A percentile compares a stretch with the other conserved stretches of the same genome.
Evolutionary conservation across 2,113 vertebrate species (phyloP).

Genomic region (Stercorarius parasiticus): DNA sequence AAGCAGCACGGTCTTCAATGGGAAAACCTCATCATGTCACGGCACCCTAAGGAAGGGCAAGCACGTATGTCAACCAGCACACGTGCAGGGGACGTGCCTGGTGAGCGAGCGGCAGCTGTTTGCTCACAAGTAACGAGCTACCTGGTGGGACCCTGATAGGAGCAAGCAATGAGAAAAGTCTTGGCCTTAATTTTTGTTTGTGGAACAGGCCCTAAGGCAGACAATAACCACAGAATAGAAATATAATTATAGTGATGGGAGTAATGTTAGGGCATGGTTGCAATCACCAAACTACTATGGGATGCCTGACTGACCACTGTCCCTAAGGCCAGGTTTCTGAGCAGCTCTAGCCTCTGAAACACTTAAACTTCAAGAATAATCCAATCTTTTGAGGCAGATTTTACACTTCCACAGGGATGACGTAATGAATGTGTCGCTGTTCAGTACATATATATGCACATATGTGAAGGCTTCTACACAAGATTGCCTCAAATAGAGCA

Average conservation of each 20-base stretch:
- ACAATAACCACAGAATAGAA: not conserved
- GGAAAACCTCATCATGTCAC: not conserved
- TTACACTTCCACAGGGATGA: not conserved
- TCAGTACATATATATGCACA: not conserved
- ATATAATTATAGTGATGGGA: not conserved
- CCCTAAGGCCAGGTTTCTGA: not conserved
- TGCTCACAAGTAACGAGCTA: not conserved
- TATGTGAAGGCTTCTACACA: not conserved
- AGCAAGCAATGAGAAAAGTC: not conserved
- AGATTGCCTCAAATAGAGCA: not conserved
- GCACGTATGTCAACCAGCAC: not conserved
- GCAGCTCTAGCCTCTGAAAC: not conserved
- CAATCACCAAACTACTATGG: not conserved
- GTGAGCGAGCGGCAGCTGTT: not conserved
- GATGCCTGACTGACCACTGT: not conserved
- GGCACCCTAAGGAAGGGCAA: not conserved
- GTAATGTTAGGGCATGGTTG: not conserved
- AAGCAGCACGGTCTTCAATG: not conserved
- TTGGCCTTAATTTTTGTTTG: not conserved
- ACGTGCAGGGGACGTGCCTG: fast-evolving
- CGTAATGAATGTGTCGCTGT: not conserved
- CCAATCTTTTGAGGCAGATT: not conserved
- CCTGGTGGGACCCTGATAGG: not conserved
- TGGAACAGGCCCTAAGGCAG: not conserved
- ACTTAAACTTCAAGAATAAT: not conserved